Conservation (phyloP, 2,888 invertebrate genomes). For the Nebria brevicollis region DNA sequence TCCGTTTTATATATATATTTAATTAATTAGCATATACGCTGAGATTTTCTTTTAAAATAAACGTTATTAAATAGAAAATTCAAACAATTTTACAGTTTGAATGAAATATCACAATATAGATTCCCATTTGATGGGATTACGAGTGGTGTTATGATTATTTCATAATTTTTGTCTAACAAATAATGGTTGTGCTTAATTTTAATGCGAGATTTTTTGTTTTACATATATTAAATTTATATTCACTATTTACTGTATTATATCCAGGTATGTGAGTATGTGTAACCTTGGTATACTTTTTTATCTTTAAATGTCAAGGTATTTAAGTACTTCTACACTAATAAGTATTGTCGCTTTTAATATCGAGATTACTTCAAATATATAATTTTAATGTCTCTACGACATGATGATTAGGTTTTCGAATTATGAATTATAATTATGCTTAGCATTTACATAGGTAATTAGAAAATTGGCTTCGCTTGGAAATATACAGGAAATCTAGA, state of each 20-base stretch:
- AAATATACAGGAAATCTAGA: no score
- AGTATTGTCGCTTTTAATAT: not conserved
- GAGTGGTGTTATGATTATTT: not conserved
- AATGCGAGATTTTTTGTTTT: not conserved
- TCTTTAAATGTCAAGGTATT: constrained; percentile 42
- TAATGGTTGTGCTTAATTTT: not conserved
- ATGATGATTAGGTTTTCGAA: no score
- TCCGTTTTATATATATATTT: no score
- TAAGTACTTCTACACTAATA: not conserved
- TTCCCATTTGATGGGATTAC: no score
- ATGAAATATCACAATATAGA: no score
- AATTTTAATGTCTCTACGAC: not conserved
- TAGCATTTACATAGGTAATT: no score
- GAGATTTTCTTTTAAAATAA: no score
- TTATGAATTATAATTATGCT: no score
- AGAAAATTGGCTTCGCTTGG: no score
- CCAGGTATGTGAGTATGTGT: constrained; percentile 2
- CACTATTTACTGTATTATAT: not conserved
- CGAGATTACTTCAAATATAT: not conserved
- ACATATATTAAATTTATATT: not conserved
- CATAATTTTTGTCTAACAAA: not conserved
- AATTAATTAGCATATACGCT: no score
- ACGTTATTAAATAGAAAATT: no score
- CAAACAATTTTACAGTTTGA: no score
- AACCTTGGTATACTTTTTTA: constrained; percentile 45